These are phyloP conservation scores for Tringa solitaria DNA, from an alignment of 2,113 vertebrate genomes.

Conservation along the genomic window DNA sequence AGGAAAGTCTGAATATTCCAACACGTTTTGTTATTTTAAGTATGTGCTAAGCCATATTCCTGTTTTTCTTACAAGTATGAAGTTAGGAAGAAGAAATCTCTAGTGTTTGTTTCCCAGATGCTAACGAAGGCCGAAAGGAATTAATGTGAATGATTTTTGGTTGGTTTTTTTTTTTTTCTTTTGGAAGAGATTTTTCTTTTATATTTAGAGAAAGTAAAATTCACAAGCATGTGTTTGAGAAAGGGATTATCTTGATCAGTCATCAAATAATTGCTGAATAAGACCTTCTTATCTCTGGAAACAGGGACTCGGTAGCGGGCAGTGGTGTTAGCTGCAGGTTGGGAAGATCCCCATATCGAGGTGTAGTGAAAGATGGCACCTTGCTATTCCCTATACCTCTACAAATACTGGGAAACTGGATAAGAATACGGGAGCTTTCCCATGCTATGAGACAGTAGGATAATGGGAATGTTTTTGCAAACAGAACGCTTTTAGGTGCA, in stretches of 20 bases:
- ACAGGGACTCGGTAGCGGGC: neutral
- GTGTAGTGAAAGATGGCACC: fast-evolving
- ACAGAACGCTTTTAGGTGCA: neutral
- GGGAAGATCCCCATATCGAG: neutral
- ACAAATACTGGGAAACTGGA: neutral
- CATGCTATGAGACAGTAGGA: neutral
- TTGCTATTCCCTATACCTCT: neutral
- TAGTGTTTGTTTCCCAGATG: conserved; percentile 19
- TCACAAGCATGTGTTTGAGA: neutral
- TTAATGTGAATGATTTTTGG: neutral
- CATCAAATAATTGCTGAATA: neutral
- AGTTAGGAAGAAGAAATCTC: neutral
- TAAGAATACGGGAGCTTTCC: neutral
- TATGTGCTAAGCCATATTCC: neutral
- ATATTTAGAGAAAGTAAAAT: neutral
- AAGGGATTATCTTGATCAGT: neutral
- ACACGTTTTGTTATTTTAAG: conserved; percentile 10
- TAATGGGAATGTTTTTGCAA: neutral
- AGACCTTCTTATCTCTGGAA: neutral
- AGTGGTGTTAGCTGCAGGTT: neutral
- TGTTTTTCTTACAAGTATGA: conserved; percentile 2
- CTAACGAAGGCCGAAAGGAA: neutral
- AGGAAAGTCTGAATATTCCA: conserved; percentile 21
- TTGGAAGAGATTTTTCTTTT: neutral
- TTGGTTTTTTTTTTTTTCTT: neutral